Evolutionary conservation across 1,140 invertebrate species (phyloP).

Genomic region (Patella vulgata): DNA sequence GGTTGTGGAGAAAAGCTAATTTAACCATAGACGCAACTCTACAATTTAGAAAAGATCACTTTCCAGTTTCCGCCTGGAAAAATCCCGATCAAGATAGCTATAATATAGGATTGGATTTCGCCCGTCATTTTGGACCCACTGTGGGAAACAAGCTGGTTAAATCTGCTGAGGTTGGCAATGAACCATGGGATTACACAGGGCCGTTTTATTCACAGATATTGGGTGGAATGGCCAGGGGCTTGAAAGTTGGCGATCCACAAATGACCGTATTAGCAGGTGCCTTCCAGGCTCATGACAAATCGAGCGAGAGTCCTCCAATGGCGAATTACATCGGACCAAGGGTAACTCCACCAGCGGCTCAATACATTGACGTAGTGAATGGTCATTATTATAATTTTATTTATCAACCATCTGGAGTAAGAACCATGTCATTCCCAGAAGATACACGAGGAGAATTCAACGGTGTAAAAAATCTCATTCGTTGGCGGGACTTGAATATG

Average conservation of each 20-base stretch:
- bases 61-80: conserved; percentile 32
- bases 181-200: conserved; percentile 49
- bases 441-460: conserved; percentile 38
- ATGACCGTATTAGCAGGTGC: conserved; percentile 42
- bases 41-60: conserved; percentile 40
- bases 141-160: conserved; percentile 37
- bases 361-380: conserved; percentile 41
- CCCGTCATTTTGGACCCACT: conserved; percentile 42
- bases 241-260: conserved; percentile 28
- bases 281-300: conserved; percentile 41
- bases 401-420: conserved; percentile 19
- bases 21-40: conserved; percentile 38
- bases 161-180: conserved; percentile 48
- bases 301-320: conserved; percentile 6
- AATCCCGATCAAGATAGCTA: conserved; percentile 28
- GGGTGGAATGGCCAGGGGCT: conserved; percentile 40
- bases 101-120: conserved; percentile 40
- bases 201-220: conserved; percentile 39
- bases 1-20: conserved; percentile 32
- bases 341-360: conserved; percentile 23
- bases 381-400: conserved; percentile 46
- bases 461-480: conserved; percentile 36
- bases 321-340: conserved; percentile 49
- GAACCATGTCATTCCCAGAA: conserved; percentile 40
- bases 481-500: conserved; percentile 43